These are phyloP conservation scores for Drosophila gunungcola DNA, from an alignment of 1,140 invertebrate genomes.

Conservation along the genomic window DNA sequence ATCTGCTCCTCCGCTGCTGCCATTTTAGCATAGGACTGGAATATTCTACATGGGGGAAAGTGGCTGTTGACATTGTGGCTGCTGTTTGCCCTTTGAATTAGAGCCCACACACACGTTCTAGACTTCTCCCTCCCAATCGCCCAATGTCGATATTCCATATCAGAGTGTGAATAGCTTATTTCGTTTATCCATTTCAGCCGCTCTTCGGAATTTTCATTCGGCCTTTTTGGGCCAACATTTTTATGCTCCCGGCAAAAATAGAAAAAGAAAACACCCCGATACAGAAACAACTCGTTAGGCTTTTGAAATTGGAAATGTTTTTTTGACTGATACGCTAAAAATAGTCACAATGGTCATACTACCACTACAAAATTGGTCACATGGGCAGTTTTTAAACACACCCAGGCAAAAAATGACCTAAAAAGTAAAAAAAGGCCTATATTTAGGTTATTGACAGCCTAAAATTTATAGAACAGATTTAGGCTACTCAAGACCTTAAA, in stretches of 20 bases:
- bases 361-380: no score
- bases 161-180: constrained; percentile 77
- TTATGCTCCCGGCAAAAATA: constrained; percentile 53
- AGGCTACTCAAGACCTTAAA: no score
- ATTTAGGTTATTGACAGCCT: no score
- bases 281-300: constrained; percentile 66
- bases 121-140: background rate
- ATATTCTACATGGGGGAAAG: constrained; percentile 15
- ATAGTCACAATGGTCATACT: constrained; percentile 12
- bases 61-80: constrained; percentile 69
- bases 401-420: no score
- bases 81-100: constrained; percentile 81
- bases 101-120: constrained; percentile 46
- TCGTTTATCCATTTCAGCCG: constrained; percentile 67
- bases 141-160: constrained; percentile 18
- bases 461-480: no score
- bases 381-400: no score
- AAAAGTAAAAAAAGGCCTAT: no score
- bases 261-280: constrained; percentile 1
- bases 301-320: constrained; percentile 78
- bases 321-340: constrained; percentile 67
- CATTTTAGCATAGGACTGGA: constrained; percentile 26
- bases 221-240: constrained; percentile 65
- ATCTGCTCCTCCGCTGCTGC: constrained; percentile 1
- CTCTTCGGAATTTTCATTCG: constrained; percentile 71